Percentiles rank a stretch among this genome's conserved stretches.
phyloP scores from a whole-genome alignment of 1,140 invertebrate genomes.

The Drosophila santomea region DNA sequence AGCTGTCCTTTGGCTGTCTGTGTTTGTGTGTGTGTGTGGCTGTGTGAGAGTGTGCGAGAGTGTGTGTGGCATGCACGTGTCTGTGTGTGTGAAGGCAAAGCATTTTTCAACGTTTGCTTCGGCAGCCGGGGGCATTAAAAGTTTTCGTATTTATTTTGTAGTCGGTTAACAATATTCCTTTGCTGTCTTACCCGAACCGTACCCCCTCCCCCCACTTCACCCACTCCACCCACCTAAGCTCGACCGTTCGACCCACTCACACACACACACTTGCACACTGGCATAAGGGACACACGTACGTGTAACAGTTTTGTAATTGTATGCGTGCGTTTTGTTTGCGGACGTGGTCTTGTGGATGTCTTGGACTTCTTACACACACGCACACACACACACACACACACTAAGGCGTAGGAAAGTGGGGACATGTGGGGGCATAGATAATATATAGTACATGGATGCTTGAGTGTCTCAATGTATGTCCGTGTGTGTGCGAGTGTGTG shows the following conservation, averaged over 20 bases:
- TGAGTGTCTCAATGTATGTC: conserved; percentile 13
- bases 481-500: conserved; percentile 37
- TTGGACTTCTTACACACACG: conserved; percentile 63
- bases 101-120: conserved; percentile 78
- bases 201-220: neutral
- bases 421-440: conserved; percentile 30
- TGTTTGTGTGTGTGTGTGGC: conserved; percentile 7
- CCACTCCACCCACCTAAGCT: conserved; percentile 13
- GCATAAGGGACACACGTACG: conserved; percentile 52
- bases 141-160: conserved; percentile 84
- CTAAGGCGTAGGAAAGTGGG: neutral
- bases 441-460: conserved; percentile 59
- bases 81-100: conserved; percentile 44
- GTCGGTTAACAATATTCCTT: conserved; percentile 83
- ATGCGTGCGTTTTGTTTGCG: conserved; percentile 82
- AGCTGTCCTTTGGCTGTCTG: conserved; percentile 35
- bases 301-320: conserved; percentile 78
- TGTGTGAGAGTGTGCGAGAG: conserved; percentile 1
- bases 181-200: conserved; percentile 29
- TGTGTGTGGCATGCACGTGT: conserved; percentile 26
- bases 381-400: conserved; percentile 17
- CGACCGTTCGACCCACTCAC: conserved; percentile 43
- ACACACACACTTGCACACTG: conserved; percentile 8
- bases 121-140: conserved; percentile 78
- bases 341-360: conserved; percentile 73